These are phyloP conservation scores for Eupithecia abbreviata DNA, from an alignment of 2,888 invertebrate genomes.

Conservation along the genomic window DNA sequence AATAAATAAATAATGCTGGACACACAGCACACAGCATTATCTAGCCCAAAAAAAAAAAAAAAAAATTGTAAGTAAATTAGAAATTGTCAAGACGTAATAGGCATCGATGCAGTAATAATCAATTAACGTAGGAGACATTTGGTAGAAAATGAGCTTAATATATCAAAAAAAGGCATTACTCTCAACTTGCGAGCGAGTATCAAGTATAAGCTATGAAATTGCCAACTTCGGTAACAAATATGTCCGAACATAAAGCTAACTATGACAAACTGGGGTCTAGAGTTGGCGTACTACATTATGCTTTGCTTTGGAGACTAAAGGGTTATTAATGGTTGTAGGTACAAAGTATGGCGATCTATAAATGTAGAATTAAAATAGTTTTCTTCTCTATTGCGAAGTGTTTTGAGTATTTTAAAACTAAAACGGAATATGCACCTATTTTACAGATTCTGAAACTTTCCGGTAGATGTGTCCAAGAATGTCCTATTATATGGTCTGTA, in stretches of 20 bases:
- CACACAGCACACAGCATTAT: no score
- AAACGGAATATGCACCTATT: neutral
- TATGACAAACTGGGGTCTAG: constrained; percentile 16
- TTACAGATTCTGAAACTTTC: neutral
- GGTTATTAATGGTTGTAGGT: constrained; percentile 8
- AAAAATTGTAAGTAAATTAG: no score
- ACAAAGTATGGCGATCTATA: constrained; percentile 6
- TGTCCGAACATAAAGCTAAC: constrained; percentile 24
- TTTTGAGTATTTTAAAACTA: neutral
- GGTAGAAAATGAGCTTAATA: neutral
- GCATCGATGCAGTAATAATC: neutral
- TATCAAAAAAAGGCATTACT: constrained; percentile 17
- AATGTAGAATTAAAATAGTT: neutral
- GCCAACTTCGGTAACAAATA: constrained; percentile 20
- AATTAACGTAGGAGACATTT: neutral
- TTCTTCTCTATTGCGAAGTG: neutral
- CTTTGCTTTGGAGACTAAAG: constrained; percentile 18
- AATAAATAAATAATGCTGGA: no score
- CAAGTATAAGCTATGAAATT: constrained; percentile 12
- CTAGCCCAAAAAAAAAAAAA: no score
- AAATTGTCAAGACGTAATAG: no score
- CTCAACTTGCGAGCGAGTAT: constrained; percentile 8
- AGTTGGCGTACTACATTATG: constrained; percentile 21
- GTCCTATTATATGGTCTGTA: no score
- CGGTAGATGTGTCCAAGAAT: neutral